Evolutionary conservation across 1,140 invertebrate genomes (phyloP).

Genomic region (Vanessa tameamea): DNA sequence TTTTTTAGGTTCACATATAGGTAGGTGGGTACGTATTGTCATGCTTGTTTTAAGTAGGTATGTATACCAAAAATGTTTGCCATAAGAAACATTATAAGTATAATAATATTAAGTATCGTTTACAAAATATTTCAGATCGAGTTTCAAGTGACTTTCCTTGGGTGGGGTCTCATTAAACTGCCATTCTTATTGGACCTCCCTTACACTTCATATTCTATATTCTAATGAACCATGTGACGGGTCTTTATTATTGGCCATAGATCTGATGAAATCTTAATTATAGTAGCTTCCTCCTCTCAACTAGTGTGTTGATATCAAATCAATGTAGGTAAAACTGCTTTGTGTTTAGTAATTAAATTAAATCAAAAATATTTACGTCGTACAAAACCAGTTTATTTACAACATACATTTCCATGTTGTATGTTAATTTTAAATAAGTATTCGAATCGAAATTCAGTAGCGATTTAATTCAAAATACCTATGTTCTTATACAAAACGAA

Average conservation of each 20-base stretch:
- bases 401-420: neutral
- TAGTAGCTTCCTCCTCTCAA: conserved; percentile 3
- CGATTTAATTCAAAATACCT: neutral
- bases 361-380: neutral
- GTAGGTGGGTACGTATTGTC: too few species aligned
- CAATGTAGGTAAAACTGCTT: neutral
- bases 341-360: conserved; percentile 2
- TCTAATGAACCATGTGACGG: conserved; percentile 34
- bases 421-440: too few species aligned
- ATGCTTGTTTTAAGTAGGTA: too few species aligned
- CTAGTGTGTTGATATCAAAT: neutral
- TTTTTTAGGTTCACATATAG: too few species aligned
- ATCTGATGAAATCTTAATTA: conserved; percentile 17
- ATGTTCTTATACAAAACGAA: neutral
- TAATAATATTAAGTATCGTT: neutral
- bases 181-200: conserved; percentile 60
- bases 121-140: conserved; percentile 30
- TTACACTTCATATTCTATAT: conserved; percentile 44
- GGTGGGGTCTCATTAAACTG: conserved; percentile 43
- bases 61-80: too few species aligned
- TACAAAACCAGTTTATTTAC: neutral
- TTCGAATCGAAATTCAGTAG: neutral
- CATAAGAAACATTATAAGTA: too few species aligned
- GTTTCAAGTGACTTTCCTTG: conserved; percentile 37
- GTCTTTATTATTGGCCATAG: conserved; percentile 14